These are phyloP conservation scores for Phrynosoma blainvillii DNA, from an alignment of 2,113 vertebrate genomes.

Conservation along the genomic window DNA sequence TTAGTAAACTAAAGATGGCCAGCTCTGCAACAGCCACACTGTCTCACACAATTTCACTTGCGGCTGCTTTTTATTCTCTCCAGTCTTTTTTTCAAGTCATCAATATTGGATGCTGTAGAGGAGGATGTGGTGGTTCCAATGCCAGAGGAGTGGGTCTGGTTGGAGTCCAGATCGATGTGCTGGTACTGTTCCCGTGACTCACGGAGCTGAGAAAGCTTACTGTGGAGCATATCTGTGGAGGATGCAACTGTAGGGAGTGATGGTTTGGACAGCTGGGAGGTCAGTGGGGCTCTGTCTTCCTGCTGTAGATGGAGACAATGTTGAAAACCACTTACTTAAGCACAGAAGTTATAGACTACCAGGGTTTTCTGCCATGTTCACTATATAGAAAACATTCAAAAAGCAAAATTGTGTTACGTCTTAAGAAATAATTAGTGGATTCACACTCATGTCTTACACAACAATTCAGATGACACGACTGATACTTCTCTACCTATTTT, in stretches of 20 bases:
- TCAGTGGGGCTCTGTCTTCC: slow-evolving; percentile 85
- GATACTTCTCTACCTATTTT: not conserved
- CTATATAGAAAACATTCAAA: not conserved
- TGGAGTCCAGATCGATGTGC: slow-evolving; percentile 84
- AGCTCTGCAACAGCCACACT: slow-evolving; percentile 50
- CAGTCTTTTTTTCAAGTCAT: slow-evolving; percentile 98
- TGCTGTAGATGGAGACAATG: slow-evolving; percentile 62
- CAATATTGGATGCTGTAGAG: slow-evolving; percentile 86
- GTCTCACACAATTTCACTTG: slow-evolving; percentile 79
- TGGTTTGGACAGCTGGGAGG: slow-evolving; percentile 90
- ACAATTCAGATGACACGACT: not conserved
- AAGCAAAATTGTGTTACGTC: not conserved
- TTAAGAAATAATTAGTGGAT: not conserved
- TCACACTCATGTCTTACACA: not conserved
- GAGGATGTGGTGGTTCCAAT: slow-evolving; percentile 83
- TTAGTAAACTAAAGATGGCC: slow-evolving; percentile 78
- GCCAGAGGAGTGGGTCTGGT: slow-evolving; percentile 84
- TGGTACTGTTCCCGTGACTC: slow-evolving; percentile 95
- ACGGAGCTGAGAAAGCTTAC: slow-evolving; percentile 96
- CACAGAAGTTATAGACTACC: too few relatives aligned
- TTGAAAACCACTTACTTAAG: slow-evolving; percentile 9
- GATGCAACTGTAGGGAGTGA: slow-evolving; percentile 86
- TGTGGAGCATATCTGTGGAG: slow-evolving; percentile 98
- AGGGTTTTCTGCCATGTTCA: not conserved
- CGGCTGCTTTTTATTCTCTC: slow-evolving; percentile 98